Evolutionary conservation across 2,113 vertebrate species (phyloP), one percentile per base, ranked within the genome.

Genomic region (Menidia beryllina): DNA sequence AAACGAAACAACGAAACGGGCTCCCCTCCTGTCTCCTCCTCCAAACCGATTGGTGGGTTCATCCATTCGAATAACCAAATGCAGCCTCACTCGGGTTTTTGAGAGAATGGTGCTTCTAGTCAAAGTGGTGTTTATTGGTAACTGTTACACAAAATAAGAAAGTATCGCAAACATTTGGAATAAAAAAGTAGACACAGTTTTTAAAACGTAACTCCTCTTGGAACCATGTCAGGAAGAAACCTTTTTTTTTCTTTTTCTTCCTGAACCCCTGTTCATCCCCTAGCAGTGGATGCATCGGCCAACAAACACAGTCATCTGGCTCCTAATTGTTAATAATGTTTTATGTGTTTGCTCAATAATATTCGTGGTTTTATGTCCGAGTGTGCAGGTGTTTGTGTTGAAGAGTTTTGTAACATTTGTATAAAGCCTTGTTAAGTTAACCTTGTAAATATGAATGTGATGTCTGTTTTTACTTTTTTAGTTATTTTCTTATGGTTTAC

Each of bases 401-500:
- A 89, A 75, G 52, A 49, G 67, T 92, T 93, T 93, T 94, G 93
- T 94, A 94, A 93, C 90, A 94, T 94, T 94, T 94, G 93, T 94
- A 95, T 84, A 94, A 91, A 94, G 90, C 88, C 89, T 93, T 93
- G 90, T 92, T 93, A 94, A 94, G 86, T 94, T 94, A 94, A 94
- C 91, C 92, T 67, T 92, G 90, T 93, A 93, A 89, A 93, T 94
- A 93, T 88, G 84, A 89, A 91, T 91, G 90, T 86, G 83, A 91
- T 86, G 83, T 90, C 88, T 90, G 72, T 87, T 86, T 86, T 82
- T 70, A 72, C 63, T 74, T 84, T 90, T 72, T 50, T 43, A 63
- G 34, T 55, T 83, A n/a, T n/a, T 89, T 85, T 92, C 93, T 92
- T 89, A 91, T 89, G 86, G 91, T 94, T 94, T 94, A 94, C 92